Conservation (phyloP, 2,113 vertebrate genomes). For the Malurus elegans region DNA sequence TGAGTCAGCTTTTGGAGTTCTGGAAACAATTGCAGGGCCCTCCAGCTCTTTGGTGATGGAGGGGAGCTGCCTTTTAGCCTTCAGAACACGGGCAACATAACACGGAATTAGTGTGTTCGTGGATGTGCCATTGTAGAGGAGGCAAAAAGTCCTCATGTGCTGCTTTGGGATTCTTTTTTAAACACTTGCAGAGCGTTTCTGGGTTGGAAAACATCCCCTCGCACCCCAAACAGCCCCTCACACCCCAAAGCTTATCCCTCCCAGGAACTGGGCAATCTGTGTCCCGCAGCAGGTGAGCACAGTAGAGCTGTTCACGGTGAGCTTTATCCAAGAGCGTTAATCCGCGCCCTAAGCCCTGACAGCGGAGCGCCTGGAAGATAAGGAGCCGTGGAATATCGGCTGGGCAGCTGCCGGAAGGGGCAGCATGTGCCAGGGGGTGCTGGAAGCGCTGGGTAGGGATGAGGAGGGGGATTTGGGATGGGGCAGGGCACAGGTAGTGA, state of each 20-base stretch:
- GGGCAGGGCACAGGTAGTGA: neutral
- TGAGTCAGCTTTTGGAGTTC: neutral
- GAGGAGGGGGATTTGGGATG: neutral
- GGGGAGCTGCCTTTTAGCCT: neutral
- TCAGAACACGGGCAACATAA: accelerated
- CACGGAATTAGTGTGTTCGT: accelerated
- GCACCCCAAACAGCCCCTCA: neutral
- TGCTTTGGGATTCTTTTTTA: neutral
- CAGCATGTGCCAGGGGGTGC: accelerated
- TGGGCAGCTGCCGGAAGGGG: neutral
- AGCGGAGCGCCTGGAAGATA: neutral
- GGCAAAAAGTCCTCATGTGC: accelerated
- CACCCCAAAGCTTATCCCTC: neutral
- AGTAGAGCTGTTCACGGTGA: accelerated
- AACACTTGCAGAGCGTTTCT: neutral
- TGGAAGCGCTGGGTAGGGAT: neutral
- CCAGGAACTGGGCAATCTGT: neutral
- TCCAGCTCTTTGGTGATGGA: neutral
- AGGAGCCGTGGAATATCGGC: neutral
- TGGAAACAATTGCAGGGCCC: neutral
- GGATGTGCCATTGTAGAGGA: neutral
- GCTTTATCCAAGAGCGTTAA: neutral
- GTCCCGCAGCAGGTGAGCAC: neutral
- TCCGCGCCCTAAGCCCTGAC: neutral
- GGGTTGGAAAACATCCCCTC: neutral